Evolutionary conservation across 2,797 vertebrate species (phyloP).

Genomic region (Cyclura pinguis): DNA sequence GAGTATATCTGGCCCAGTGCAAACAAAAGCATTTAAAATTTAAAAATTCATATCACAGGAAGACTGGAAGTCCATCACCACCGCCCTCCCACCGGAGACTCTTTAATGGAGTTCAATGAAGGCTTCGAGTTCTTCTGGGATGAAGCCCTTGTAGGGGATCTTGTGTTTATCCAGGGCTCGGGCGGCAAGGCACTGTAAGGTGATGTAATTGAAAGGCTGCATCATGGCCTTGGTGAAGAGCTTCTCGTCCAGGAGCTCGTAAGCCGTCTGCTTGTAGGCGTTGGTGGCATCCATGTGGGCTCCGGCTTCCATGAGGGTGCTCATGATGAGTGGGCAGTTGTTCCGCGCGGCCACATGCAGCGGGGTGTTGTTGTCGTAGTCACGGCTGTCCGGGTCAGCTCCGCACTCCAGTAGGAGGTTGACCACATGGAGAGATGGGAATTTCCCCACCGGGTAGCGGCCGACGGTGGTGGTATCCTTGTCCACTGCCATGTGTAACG

Average conservation of each 20-base stretch:
- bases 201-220: constrained; percentile 92
- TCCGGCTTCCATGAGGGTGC: constrained; percentile 87
- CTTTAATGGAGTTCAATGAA: constrained; percentile 94
- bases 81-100: neutral
- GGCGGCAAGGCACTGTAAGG: constrained; percentile 97
- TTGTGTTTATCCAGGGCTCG: constrained; percentile 92
- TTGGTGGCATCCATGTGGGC: constrained; percentile 95
- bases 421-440: constrained; percentile 90
- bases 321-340: constrained; percentile 90
- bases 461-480: constrained; percentile 93
- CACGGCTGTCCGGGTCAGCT: constrained; percentile 91
- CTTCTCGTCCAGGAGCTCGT: constrained; percentile 92
- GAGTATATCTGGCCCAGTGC: constrained; percentile 26
- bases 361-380: constrained; percentile 96
- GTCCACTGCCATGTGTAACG: constrained; percentile 95
- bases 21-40: neutral
- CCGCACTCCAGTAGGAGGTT: constrained; percentile 91
- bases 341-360: constrained; percentile 92
- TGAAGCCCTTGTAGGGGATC: constrained; percentile 94
- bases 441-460: constrained; percentile 93
- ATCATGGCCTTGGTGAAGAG: constrained; percentile 87
- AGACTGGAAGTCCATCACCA: neutral
- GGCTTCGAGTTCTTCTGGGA: constrained; percentile 95
- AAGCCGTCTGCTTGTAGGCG: constrained; percentile 90
- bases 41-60: neutral